phyloP scores from a whole-genome alignment of 2,113 vertebrate species.

The Cheirogaleus medius region DNA sequence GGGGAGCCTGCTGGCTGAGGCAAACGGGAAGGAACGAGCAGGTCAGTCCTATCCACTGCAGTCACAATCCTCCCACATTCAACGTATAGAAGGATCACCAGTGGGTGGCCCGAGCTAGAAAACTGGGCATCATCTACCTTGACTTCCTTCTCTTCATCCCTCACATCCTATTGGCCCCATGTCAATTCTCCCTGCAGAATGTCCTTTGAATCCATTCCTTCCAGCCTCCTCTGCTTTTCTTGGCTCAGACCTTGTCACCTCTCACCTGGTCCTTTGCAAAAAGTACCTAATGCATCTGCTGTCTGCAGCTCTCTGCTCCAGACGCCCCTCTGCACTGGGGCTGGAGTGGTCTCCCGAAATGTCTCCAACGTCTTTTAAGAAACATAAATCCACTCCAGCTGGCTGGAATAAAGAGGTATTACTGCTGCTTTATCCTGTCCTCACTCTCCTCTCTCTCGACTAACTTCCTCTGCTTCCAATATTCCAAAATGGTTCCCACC shows the following conservation, averaged over 20 bases:
- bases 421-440: neutral
- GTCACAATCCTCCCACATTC: neutral
- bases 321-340: no score
- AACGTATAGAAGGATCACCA: neutral
- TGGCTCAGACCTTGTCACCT: neutral
- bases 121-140: no score
- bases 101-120: neutral
- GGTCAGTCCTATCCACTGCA: neutral
- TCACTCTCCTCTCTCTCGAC: neutral
- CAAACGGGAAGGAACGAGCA: fast-evolving
- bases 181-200: neutral
- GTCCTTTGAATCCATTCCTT: neutral
- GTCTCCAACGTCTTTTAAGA: neutral
- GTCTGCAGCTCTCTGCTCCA: neutral
- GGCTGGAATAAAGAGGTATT: neutral
- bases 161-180: fast-evolving
- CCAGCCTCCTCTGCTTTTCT: neutral
- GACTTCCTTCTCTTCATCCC: neutral
- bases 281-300: neutral
- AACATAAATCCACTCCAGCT: neutral
- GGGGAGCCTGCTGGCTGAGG: no score
- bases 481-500: neutral
- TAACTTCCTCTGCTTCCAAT: neutral
- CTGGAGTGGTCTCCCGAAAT: neutral
- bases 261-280: neutral